Conservation (phyloP, 1,140 invertebrate species). For the Cydia fagiglandana region DNA sequence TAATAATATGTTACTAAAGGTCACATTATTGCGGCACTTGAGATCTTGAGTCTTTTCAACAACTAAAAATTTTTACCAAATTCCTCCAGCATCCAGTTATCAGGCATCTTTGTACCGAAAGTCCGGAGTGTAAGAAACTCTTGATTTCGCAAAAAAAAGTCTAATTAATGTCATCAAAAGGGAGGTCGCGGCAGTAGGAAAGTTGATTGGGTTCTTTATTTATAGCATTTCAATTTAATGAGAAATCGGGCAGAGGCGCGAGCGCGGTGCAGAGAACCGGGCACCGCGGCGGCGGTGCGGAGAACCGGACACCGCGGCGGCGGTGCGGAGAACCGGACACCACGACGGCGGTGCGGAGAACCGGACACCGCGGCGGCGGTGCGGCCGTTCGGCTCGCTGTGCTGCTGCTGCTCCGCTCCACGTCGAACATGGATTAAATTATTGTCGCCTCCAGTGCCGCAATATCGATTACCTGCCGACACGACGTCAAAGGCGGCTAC, state of each 20-base stretch:
- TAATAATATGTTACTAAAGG: slow-evolving; percentile 14
- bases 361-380: not conserved
- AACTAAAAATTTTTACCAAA: not conserved
- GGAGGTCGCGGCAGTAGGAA: slow-evolving; percentile 40
- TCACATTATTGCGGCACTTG: slow-evolving; percentile 27
- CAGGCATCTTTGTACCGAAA: slow-evolving; percentile 11
- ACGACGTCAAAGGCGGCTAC: slow-evolving; percentile 45
- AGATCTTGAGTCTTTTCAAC: not conserved
- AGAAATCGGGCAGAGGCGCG: not conserved
- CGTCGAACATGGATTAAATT: slow-evolving; percentile 40
- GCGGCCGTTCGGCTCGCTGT: not conserved
- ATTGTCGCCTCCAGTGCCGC: slow-evolving; percentile 39
- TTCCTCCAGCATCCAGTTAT: slow-evolving; percentile 5
- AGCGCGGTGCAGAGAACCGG: not conserved
- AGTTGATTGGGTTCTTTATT: slow-evolving; percentile 58
- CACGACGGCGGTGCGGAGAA: not conserved
- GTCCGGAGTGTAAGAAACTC: slow-evolving; percentile 21
- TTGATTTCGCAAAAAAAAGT: slow-evolving; percentile 41
- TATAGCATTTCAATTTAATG: slow-evolving; percentile 50
- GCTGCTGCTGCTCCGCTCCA: slow-evolving; percentile 30
- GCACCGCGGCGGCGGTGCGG: not conserved
- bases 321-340: not conserved
- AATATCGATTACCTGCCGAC: slow-evolving; percentile 32
- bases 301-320: not conserved
- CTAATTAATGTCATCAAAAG: slow-evolving; percentile 61